These are phyloP conservation scores for Melanotaenia trifasciata DNA, from an alignment of 2,797 vertebrate genomes.

Conservation along the genomic window DNA sequence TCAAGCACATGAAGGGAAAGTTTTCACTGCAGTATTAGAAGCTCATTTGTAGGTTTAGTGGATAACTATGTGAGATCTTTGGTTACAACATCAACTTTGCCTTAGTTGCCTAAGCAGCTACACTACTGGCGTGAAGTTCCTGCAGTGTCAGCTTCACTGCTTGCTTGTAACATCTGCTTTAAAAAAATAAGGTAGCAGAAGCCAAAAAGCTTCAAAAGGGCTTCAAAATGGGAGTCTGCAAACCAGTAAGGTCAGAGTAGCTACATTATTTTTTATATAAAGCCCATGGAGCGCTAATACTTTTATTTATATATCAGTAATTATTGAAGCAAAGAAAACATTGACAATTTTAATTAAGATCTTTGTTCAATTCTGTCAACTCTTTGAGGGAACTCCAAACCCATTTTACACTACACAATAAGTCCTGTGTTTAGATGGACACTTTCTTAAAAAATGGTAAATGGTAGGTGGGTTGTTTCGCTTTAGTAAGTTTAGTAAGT, in stretches of 20 bases:
- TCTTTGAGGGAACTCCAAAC: neutral
- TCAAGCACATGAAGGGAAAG: slow-evolving; percentile 12
- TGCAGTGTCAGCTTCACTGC: neutral
- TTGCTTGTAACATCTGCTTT: no score
- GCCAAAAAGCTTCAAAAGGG: no score
- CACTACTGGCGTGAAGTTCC: neutral
- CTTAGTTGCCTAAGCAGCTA: no score
- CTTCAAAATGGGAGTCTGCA: no score
- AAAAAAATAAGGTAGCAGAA: no score
- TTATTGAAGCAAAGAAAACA: neutral
- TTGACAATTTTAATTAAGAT: neutral
- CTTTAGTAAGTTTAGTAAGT: no score
- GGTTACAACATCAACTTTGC: neutral
- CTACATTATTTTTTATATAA: neutral
- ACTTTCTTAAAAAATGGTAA: neutral
- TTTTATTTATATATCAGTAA: neutral
- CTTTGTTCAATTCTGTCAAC: neutral
- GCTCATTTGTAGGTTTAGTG: neutral
- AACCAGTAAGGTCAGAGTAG: no score
- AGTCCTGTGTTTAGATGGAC: neutral
- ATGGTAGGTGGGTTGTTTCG: no score
- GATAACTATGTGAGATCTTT: neutral
- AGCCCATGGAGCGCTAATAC: neutral
- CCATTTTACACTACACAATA: neutral
- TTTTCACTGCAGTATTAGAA: neutral